These are phyloP conservation scores for Sturnira hondurensis DNA, from an alignment of 2,113 vertebrate species.

Conservation along the genomic window DNA sequence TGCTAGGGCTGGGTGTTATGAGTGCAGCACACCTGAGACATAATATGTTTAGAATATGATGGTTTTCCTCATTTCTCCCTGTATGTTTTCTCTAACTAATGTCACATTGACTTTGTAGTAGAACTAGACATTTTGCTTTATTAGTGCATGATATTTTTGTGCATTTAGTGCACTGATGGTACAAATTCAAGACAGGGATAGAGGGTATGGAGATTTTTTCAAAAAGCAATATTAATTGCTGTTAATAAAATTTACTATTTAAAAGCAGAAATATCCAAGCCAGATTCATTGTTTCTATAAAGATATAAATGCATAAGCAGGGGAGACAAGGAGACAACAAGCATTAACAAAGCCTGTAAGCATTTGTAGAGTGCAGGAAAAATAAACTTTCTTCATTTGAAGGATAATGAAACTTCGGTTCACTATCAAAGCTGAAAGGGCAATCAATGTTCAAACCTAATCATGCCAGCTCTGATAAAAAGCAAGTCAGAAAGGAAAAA, in stretches of 20 bases:
- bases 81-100: background rate
- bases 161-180: background rate
- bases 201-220: background rate
- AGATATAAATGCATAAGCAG: background rate
- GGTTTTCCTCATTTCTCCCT: background rate
- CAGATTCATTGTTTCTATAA: background rate
- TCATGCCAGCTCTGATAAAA: slow-evolving; percentile 63
- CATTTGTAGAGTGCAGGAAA: background rate
- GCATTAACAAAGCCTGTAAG: background rate
- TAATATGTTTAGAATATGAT: background rate
- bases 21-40: background rate
- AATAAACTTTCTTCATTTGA: background rate
- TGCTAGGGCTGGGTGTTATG: background rate
- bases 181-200: background rate
- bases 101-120: background rate
- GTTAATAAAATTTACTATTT: background rate
- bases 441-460: slow-evolving; percentile 58
- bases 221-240: background rate
- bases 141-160: background rate
- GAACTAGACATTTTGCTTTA: background rate
- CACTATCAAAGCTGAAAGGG: slow-evolving; percentile 33
- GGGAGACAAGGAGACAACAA: background rate
- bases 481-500: slow-evolving; percentile 56
- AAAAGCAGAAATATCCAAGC: background rate
- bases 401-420: background rate